Conservation (phyloP, 2,113 vertebrate species). For the Nerophis ophidion region DNA sequence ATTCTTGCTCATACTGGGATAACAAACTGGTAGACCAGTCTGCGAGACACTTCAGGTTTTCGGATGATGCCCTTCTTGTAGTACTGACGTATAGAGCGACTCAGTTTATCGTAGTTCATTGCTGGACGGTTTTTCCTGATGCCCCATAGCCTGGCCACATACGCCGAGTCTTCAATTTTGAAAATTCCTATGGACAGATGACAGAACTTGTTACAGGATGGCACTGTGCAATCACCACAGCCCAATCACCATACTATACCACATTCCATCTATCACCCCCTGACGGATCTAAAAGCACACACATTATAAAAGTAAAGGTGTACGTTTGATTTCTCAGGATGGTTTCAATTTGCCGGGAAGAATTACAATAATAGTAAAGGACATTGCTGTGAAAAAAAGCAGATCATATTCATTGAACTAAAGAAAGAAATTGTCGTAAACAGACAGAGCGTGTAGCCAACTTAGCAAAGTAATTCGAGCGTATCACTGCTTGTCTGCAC, state of each 20-base stretch:
- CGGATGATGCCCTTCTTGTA: constrained; percentile 97
- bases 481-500: too few species aligned
- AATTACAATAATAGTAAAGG: too few species aligned
- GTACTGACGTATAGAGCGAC: constrained; percentile 94
- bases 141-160: constrained; percentile 91
- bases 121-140: constrained; percentile 91
- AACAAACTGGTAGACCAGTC: constrained; percentile 93
- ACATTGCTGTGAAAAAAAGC: too few species aligned
- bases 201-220: neutral
- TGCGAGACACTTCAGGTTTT: constrained; percentile 88
- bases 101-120: constrained; percentile 97
- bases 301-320: neutral
- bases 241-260: too few species aligned
- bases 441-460: too few species aligned
- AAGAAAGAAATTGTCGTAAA: too few species aligned
- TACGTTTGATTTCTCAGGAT: neutral
- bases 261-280: too few species aligned
- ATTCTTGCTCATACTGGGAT: constrained; percentile 75
- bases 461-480: too few species aligned
- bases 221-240: too few species aligned
- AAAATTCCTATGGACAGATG: constrained; percentile 78
- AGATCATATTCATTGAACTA: too few species aligned
- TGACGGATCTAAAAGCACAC: too few species aligned
- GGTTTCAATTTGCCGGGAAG: too few species aligned
- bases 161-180: constrained; percentile 91